Conservation (phyloP, 2,888 invertebrate species). For the Synanthedon myopaeformis region DNA sequence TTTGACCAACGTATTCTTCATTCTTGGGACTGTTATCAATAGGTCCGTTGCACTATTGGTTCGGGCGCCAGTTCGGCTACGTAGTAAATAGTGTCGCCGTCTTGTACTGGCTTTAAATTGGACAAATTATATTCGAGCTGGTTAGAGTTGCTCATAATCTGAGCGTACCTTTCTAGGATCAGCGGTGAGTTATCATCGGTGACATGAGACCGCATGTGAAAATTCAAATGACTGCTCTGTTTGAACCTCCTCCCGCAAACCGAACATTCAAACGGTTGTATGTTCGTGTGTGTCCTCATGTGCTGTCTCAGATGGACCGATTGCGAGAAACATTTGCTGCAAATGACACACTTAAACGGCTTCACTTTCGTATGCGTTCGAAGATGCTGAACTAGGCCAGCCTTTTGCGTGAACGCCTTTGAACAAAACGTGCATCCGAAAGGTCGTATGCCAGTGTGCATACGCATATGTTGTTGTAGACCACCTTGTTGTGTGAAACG, state of each 20-base stretch:
- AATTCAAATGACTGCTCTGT: conserved; percentile 61
- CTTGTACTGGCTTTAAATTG: conserved; percentile 44
- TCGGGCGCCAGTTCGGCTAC: conserved; percentile 37
- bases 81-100: conserved; percentile 52
- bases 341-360: conserved; percentile 59
- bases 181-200: conserved; percentile 22
- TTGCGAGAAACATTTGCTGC: conserved; percentile 57
- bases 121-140: conserved; percentile 42
- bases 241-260: conserved; percentile 54
- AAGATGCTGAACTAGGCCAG: conserved; percentile 58
- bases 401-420: conserved; percentile 61
- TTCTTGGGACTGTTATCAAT: background rate
- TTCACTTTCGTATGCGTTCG: conserved; percentile 62
- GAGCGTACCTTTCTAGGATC: conserved; percentile 30
- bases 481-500: conserved; percentile 61
- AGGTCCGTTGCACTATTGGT: conserved; percentile 6
- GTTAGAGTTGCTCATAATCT: conserved; percentile 22
- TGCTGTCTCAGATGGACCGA: conserved; percentile 61
- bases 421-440: conserved; percentile 53
- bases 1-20: background rate
- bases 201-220: conserved; percentile 56
- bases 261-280: conserved; percentile 57
- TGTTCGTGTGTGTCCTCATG: conserved; percentile 63
- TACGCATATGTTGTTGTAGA: conserved; percentile 59
- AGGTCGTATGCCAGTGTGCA: conserved; percentile 56